Percentiles rank a stretch among this genome's conserved stretches.
Evolutionary conservation across 2,797 vertebrate species (phyloP).

Genomic region (Cuculus canorus): DNA sequence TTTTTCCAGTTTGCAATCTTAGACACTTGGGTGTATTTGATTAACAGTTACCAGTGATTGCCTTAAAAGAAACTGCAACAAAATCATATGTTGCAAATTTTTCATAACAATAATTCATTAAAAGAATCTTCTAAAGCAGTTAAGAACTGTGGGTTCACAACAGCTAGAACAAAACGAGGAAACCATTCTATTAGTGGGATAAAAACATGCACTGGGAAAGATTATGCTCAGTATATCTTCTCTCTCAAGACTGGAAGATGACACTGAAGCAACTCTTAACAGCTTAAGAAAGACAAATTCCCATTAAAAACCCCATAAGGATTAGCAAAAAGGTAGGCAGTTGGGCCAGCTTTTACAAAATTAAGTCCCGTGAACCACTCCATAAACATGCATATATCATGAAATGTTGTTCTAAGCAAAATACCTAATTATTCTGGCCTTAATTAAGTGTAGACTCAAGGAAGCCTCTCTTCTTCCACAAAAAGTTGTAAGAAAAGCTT

Average conservation of each 20-base stretch:
- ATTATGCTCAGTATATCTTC: neutral
- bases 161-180: neutral
- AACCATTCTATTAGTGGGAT: neutral
- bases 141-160: neutral
- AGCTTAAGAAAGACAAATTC: neutral
- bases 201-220: neutral
- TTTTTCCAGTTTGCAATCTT: neutral
- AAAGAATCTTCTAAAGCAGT: neutral
- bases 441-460: neutral
- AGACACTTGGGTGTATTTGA: neutral
- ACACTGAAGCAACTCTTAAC: neutral
- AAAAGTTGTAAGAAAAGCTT: neutral
- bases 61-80: neutral
- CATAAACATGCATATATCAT: neutral
- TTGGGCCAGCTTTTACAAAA: neutral
- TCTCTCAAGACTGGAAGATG: neutral
- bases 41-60: neutral
- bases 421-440: neutral
- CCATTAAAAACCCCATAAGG: neutral
- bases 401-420: neutral
- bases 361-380: neutral
- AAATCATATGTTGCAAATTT: neutral
- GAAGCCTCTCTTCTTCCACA: neutral
- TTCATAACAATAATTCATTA: neutral
- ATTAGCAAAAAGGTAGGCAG: neutral